phyloP scores from a whole-genome alignment of 1,140 invertebrate genomes.

The Nautilus pompilius region DNA sequence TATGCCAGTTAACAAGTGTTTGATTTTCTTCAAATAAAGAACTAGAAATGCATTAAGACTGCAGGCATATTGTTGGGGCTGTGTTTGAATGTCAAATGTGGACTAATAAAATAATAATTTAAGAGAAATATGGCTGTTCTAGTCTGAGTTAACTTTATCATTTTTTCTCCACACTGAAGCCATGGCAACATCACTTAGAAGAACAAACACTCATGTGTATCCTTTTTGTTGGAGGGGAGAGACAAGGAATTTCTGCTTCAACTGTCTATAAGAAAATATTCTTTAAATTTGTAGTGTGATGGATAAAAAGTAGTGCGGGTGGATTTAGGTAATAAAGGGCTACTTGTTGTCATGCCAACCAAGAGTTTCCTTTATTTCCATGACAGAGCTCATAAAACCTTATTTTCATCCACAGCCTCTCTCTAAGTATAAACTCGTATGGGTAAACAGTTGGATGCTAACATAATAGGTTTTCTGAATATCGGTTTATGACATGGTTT shows the following conservation, averaged over 20 bases:
- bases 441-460: conserved; percentile 13
- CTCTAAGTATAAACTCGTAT: neutral
- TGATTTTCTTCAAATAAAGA: too few relatives aligned
- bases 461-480: too few relatives aligned
- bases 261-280: neutral
- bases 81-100: too few relatives aligned
- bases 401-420: neutral
- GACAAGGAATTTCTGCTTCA: too few relatives aligned
- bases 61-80: too few relatives aligned
- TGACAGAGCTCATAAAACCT: neutral
- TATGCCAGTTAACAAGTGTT: too few relatives aligned
- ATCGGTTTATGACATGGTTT: neutral
- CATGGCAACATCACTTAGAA: too few relatives aligned
- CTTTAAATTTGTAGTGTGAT: conserved; percentile 1
- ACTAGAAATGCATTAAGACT: too few relatives aligned
- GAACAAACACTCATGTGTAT: too few relatives aligned
- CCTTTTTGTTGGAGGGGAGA: too few relatives aligned
- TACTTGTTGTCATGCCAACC: neutral
- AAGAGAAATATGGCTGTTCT: neutral
- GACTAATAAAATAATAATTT: too few relatives aligned
- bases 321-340: neutral
- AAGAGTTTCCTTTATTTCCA: neutral
- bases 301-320: neutral
- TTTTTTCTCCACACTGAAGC: neutral
- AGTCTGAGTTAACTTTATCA: conserved; percentile 9